phyloP scores from a whole-genome alignment of 2,797 vertebrate species.

The Pseudopleuronectes americanus region DNA sequence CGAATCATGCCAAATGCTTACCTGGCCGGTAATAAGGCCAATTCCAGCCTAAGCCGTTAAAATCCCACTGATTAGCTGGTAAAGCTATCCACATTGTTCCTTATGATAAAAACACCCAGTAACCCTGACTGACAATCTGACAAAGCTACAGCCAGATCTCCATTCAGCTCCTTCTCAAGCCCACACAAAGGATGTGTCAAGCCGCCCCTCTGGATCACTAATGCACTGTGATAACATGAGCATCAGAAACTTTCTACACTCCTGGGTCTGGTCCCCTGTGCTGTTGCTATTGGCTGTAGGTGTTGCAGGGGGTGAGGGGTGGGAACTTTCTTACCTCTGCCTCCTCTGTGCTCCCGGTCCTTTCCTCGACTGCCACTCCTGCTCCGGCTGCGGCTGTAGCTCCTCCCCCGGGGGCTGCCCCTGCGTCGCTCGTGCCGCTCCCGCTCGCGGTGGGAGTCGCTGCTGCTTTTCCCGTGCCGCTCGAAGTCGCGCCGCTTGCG shows the following conservation, averaged over 20 bases:
- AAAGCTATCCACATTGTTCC: conserved; percentile 73
- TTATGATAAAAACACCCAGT: conserved; percentile 14
- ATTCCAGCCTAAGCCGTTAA: conserved; percentile 52
- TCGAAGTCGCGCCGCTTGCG: conserved; percentile 94
- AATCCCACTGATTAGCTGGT: conserved; percentile 46
- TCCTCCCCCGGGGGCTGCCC: conserved; percentile 86
- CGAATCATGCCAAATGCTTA: conserved; percentile 28
- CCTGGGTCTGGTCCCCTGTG: conserved; percentile 45
- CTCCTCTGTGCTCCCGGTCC: conserved; percentile 88
- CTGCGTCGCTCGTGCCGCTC: conserved; percentile 93
- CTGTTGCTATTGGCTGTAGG: conserved; percentile 36
- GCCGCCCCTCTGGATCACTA: conserved; percentile 21
- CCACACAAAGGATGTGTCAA: conserved; percentile 8
- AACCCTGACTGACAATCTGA: conserved; percentile 22
- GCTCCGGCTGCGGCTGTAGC: conserved; percentile 87
- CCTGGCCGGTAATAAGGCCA: conserved; percentile 55
- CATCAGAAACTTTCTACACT: conserved; percentile 26
- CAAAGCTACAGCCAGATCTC: conserved; percentile 10
- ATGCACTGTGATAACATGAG: conserved; percentile 21
- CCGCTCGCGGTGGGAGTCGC: conserved; percentile 91
- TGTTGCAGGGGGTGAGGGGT: neutral
- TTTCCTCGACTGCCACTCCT: conserved; percentile 91
- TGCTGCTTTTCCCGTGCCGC: conserved; percentile 86
- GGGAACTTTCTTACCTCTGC: conserved; percentile 82
- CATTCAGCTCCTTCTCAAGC: conserved; percentile 1